Evolutionary conservation across 2,797 vertebrate genomes (phyloP).

Genomic region (Xenentodon cancila): DNA sequence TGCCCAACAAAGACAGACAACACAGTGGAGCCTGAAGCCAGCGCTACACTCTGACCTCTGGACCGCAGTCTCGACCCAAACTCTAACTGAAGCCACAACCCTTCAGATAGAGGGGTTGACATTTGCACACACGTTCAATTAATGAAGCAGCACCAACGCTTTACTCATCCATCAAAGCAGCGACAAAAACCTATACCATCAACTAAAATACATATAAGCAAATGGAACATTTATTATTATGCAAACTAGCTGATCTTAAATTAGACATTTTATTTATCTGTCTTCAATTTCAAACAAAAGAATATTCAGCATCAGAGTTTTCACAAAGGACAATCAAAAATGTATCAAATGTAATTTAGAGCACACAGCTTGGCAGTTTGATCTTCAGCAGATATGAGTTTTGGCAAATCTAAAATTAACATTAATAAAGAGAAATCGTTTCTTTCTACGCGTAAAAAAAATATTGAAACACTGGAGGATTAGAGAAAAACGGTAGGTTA

Average conservation of each 20-base stretch:
- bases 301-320: constrained; percentile 6
- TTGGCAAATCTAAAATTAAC: neutral
- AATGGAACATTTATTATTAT: constrained; percentile 33
- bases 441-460: neutral
- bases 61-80: constrained; percentile 38
- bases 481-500: too few species aligned
- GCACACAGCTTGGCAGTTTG: constrained; percentile 11
- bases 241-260: constrained; percentile 34
- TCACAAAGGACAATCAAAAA: neutral
- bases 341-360: constrained; percentile 1
- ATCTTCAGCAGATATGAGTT: constrained; percentile 5
- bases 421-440: neutral
- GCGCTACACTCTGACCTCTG: constrained; percentile 54
- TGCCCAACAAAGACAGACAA: constrained; percentile 63
- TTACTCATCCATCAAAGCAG: constrained; percentile 59
- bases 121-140: constrained; percentile 33
- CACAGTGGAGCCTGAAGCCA: constrained; percentile 42
- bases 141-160: constrained; percentile 39
- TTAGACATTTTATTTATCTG: constrained; percentile 22
- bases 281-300: constrained; percentile 8
- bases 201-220: too few species aligned
- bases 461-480: too few species aligned
- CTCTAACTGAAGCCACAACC: constrained; percentile 61
- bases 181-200: constrained; percentile 38
- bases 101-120: constrained; percentile 32